Percentiles rank a stretch among this genome's conserved stretches.
phyloP scores from a whole-genome alignment of 2,113 vertebrate species.

The Gracilinanus agilis region DNA sequence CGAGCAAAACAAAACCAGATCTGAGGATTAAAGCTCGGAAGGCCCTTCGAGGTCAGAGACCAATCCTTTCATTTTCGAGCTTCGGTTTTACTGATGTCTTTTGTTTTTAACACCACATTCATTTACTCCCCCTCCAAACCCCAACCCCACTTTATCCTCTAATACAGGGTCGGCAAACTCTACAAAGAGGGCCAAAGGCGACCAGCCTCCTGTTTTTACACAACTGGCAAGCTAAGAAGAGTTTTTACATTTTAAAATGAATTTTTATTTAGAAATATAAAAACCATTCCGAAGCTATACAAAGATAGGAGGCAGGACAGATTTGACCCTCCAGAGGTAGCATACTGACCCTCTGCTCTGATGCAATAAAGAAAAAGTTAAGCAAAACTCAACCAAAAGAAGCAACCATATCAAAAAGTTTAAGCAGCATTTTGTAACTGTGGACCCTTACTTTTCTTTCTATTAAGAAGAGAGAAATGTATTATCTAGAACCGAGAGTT shows the following conservation, averaged over 20 bases:
- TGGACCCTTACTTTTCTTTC: not conserved
- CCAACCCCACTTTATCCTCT: not conserved
- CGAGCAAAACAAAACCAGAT: constrained; percentile 40
- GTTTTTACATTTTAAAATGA: not conserved
- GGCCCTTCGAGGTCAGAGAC: not conserved
- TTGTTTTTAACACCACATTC: not conserved
- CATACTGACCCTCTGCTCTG: not conserved
- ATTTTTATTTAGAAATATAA: not conserved
- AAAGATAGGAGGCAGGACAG: not conserved
- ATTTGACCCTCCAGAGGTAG: not conserved
- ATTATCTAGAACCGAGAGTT: not conserved
- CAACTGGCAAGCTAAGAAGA: not conserved
- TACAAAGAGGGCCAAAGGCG: not conserved
- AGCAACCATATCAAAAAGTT: not conserved
- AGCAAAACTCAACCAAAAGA: not conserved
- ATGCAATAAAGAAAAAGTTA: not conserved
- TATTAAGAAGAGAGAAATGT: not conserved
- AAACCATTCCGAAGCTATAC: not conserved
- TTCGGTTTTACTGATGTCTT: not conserved
- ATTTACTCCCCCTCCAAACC: not conserved
- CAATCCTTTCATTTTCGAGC: not conserved
- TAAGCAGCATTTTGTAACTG: not conserved
- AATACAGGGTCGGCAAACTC: not conserved
- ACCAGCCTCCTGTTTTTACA: not conserved
- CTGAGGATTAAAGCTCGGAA: not conserved